Conservation (phyloP, 1,140 invertebrate genomes). For the Pseudobourletiella spinata region DNA sequence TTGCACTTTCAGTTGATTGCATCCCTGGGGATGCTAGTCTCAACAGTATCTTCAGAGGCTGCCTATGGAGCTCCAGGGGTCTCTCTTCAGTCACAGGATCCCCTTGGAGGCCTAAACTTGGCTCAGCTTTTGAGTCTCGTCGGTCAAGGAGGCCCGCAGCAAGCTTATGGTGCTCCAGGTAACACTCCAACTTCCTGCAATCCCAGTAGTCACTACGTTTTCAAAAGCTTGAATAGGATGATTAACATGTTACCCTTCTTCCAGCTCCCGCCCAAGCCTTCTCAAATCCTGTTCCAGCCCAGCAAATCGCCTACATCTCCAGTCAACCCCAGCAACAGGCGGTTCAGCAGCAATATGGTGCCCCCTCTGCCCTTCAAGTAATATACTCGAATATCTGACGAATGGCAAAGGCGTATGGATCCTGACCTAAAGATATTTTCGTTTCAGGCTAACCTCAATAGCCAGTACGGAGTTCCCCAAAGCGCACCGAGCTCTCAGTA, state of each 20-base stretch:
- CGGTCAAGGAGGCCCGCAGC: not conserved
- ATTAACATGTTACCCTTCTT: no score
- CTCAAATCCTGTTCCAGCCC: not conserved
- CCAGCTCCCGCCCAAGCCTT: not conserved
- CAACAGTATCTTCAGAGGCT: not conserved
- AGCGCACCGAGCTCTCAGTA: not conserved
- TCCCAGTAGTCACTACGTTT: not conserved
- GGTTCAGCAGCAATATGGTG: not conserved
- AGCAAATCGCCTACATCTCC: not conserved
- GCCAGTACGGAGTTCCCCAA: not conserved
- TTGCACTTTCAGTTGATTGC: not conserved
- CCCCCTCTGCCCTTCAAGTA: not conserved
- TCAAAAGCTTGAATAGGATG: no score
- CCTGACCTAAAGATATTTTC: no score
- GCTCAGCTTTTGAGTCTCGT: not conserved
- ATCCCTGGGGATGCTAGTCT: slow-evolving; percentile 1
- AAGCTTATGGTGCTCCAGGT: not conserved
- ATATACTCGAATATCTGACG: no score
- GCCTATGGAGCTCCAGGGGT: not conserved
- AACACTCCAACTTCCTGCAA: not conserved
- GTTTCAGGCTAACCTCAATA: not conserved
- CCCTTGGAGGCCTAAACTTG: not conserved
- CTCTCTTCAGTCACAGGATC: not conserved
- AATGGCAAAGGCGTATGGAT: no score
- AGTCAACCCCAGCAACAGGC: not conserved